Evolutionary conservation across 2,888 invertebrate species (phyloP), one percentile per base, ranked within the genome.

Genomic region (Sesia apiformis): DNA sequence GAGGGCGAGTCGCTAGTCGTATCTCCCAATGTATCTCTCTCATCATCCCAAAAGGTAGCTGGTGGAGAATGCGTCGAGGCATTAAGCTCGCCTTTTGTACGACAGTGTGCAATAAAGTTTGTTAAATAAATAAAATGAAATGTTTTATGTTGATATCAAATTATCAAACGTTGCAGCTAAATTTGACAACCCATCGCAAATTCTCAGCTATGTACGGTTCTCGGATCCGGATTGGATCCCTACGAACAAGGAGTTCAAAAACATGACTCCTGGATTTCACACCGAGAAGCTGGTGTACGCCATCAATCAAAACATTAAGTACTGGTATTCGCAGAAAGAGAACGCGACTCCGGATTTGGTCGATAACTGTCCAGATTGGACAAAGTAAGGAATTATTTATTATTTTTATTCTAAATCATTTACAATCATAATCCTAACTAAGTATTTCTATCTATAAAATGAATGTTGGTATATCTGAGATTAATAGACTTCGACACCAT

Each of bases 121-220:
- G 23, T 23, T 23, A 23, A 23, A 23, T 23, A 23, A 23, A 23
- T 23, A 23, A 23, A 23, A 23, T 23, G 23, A 1, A 23, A 23
- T 23, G 23, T 23, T 23, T 7, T 42, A 42, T 42, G 7, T 3
- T 42, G 7, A 42, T 42, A 42, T 42, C 42, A 42, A 6, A 6
- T 5, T 42, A 49, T n/a, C 5, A 7, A 49, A 49, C 53, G 51
- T 70, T 64, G 0, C 70, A 85, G 84, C 74, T 58, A 72, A 41
- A 49, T 84, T 83, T 43, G 58, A 70, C 0, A 60, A 76, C 39
- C 83, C 85, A 0, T 73, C 74, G 0, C 84, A 84, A 8, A 5
- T 49, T 40, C 59, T 71, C 0, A 60, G 76, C 40, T 82, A 84
- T 0, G 74, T 77, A 1, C 65, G 76, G 0, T 82, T 82, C 58